Conservation (phyloP, 2,888 invertebrate genomes). For the Conomelus anceps region DNA sequence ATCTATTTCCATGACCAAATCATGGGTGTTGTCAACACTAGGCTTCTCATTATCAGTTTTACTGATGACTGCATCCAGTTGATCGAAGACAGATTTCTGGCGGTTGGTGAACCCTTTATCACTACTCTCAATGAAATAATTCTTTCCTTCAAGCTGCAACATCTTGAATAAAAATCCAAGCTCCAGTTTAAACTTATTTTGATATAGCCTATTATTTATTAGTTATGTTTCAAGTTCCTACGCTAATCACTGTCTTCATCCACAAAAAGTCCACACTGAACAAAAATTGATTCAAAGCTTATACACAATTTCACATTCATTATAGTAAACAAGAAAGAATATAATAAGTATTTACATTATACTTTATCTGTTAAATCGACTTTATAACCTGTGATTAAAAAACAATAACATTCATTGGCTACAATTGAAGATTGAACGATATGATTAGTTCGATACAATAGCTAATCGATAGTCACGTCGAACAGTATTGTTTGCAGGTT, state of each 20-base stretch:
- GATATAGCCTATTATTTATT: background rate
- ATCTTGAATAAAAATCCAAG: background rate
- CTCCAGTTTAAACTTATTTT: background rate
- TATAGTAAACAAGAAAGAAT: background rate
- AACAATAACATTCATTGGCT: no score
- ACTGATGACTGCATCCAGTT: constrained; percentile 58
- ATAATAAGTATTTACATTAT: background rate
- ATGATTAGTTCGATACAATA: no score
- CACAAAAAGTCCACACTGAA: background rate
- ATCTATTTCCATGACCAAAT: background rate
- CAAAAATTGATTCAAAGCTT: background rate
- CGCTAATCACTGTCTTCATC: background rate
- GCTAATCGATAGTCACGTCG: no score
- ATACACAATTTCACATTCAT: background rate
- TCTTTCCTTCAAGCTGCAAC: constrained; percentile 11
- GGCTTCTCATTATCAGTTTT: constrained; percentile 40
- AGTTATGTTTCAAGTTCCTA: background rate
- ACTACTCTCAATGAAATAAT: constrained; percentile 35
- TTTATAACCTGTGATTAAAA: no score
- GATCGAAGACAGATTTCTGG: constrained; percentile 63
- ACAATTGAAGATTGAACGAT: no score
- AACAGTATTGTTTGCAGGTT: no score
- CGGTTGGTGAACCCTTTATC: constrained; percentile 47
- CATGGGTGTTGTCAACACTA: background rate
- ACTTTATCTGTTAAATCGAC: no score